Evolutionary conservation across 2,113 vertebrate species (phyloP).

Genomic region (Heterochromis multidens): DNA sequence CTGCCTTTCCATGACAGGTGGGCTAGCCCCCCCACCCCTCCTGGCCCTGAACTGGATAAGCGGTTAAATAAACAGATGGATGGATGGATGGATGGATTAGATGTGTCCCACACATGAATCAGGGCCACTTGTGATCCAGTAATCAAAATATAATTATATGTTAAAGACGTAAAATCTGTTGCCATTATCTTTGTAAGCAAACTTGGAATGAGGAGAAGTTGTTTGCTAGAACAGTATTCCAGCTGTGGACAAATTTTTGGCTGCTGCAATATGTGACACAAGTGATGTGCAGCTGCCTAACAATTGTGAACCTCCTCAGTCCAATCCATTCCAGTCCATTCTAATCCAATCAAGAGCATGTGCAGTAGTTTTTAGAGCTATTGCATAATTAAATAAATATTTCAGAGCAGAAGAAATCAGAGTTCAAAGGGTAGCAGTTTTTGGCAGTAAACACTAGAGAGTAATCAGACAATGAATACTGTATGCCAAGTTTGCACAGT

Average conservation of each 20-base stretch:
- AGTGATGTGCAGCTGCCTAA: conserved; percentile 1
- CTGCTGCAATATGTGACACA: background rate
- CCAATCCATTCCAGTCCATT: background rate
- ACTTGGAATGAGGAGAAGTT: background rate
- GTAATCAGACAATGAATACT: background rate
- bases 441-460: background rate
- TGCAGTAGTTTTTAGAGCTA: background rate
- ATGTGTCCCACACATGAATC: background rate
- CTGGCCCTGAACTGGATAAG: background rate
- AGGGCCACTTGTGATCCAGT: background rate
- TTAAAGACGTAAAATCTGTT: background rate
- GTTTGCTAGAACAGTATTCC: background rate
- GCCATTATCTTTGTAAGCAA: background rate
- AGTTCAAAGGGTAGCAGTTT: background rate
- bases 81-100: background rate
- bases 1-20: background rate
- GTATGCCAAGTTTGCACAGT: background rate
- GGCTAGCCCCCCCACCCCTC: background rate
- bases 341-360: background rate
- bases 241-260: background rate
- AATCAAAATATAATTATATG: background rate
- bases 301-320: background rate
- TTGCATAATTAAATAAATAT: background rate
- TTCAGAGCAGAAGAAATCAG: background rate
- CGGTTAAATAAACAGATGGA: background rate